Evolutionary conservation across 2,888 invertebrate species (phyloP), one percentile per base, ranked within the genome.

Genomic region (Ichneumoninae sp.): DNA sequence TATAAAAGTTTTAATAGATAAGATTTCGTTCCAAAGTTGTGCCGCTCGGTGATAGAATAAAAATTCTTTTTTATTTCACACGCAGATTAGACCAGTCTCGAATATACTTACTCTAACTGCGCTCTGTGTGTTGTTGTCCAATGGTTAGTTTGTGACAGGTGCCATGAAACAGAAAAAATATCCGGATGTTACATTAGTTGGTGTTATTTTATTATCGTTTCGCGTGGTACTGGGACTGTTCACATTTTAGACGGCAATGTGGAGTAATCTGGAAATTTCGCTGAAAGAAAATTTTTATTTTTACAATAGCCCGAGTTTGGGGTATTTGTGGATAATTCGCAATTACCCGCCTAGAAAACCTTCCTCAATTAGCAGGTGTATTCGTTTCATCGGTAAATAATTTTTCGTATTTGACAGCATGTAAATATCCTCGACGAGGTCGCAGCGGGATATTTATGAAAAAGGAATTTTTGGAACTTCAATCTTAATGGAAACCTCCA

Each of bases 21-120:
- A 72, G 40, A 80, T 72, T 84, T 19, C 36, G 69, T 82, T 79
- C 72, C 72, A 85, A 85, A 80, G 66, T 71, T 68, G 68, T 82
- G 84, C 84, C 52, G 82, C 68, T 82, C 84, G 79, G 78, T 71
- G 75, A 72, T 33, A 82, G 6, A 57, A 52, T 36, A 75, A 72
- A 76, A 82, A 19, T 81, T 54, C 19, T 13, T 47, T 74, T 74
- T 62, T 62, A 47, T 44, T 75, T 47, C 36, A 83, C 72, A 85
- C 79, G 74, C 76, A 80, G 71, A 71, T 66, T 82, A 70, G 66
- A 76, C 77, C 79, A 83, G 68, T 85, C 77, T 66, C 83, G 70
- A 52, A 76, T 80, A 89, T 94, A 94, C 94, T 94, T 91, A 94
- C 94, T 94, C 94, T 90, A 94, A 92, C 89, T 94, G 94, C 87